Evolutionary conservation across 1,140 invertebrate genomes (phyloP).

Genomic region (Aricia agestis): DNA sequence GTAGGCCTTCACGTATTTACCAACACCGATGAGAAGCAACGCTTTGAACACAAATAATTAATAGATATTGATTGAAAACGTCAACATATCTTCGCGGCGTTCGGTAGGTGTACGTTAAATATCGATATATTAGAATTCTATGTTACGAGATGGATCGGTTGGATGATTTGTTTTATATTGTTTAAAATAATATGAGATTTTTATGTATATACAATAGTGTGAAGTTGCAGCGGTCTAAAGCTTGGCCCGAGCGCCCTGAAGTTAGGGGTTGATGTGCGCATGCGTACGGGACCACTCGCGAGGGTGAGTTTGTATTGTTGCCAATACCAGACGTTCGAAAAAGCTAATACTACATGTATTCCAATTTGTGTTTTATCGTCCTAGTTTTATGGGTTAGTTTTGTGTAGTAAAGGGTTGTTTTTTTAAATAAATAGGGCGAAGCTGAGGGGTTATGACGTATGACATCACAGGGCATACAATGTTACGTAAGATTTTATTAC

Average conservation of each 20-base stretch:
- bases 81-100: constrained; percentile 28
- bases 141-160: constrained; percentile 54
- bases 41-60: constrained; percentile 63
- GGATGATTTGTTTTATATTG: constrained; percentile 58
- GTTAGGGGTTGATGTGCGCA: constrained; percentile 47
- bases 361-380: constrained; percentile 28
- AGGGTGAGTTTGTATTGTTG: constrained; percentile 58
- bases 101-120: constrained; percentile 16
- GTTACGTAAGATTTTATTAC: constrained; percentile 21
- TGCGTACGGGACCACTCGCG: constrained; percentile 48
- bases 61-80: constrained; percentile 63
- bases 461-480: constrained; percentile 21
- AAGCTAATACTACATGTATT: constrained; percentile 22
- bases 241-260: constrained; percentile 53
- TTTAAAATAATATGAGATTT: constrained; percentile 50
- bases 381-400: constrained; percentile 32
- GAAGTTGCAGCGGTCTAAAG: constrained; percentile 59
- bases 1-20: constrained; percentile 42
- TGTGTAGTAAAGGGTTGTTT: constrained; percentile 10
- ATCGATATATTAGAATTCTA: constrained; percentile 17
- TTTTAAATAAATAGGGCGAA: constrained; percentile 21
- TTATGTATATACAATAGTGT: constrained; percentile 69
- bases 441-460: constrained; percentile 26
- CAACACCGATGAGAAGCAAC: constrained; percentile 40
- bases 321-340: constrained; percentile 50